These are phyloP conservation scores for Prochilodus magdalenae DNA, from an alignment of 2,113 vertebrate genomes.

Conservation along the genomic window DNA sequence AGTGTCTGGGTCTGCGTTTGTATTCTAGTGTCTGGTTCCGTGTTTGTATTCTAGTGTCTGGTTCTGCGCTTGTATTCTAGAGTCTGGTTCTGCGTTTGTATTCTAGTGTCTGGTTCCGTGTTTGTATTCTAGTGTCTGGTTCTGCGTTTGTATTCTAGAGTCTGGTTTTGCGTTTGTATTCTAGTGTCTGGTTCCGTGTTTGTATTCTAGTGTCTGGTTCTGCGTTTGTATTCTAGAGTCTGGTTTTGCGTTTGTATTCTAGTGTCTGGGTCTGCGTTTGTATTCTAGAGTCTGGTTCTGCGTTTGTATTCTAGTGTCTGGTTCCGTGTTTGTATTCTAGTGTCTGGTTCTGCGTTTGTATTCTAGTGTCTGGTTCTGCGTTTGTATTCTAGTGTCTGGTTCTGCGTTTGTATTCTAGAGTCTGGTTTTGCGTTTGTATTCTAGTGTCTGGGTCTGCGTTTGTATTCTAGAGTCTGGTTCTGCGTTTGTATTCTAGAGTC, in stretches of 20 bases:
- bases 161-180: background rate
- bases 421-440: too few species aligned
- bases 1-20: background rate
- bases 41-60: background rate
- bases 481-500: too few species aligned
- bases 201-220: background rate
- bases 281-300: background rate
- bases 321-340: background rate
- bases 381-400: too few species aligned
- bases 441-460: background rate
- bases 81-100: background rate
- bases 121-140: background rate
- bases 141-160: background rate
- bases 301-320: background rate
- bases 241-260: background rate
- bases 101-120: background rate
- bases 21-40: background rate
- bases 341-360: background rate
- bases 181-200: too few species aligned
- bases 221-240: background rate
- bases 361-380: too few species aligned
- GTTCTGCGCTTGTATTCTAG: background rate
- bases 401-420: background rate
- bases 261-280: background rate
- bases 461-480: background rate